Percentiles rank a stretch among this genome's conserved stretches.
Evolutionary conservation across 2,888 invertebrate species (phyloP).

Genomic region (Drosophila nr. fundita): DNA sequence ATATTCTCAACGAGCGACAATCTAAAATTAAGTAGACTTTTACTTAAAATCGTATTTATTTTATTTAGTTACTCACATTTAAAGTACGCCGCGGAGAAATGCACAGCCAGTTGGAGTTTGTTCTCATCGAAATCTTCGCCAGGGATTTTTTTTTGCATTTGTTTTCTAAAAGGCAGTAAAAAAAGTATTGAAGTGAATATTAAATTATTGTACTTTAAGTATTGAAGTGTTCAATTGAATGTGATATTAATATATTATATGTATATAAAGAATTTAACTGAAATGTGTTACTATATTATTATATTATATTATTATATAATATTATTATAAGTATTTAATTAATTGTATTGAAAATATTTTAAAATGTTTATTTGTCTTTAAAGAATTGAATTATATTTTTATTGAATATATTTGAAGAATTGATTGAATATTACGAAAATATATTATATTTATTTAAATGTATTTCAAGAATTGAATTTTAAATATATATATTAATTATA

Average conservation of each 20-base stretch:
- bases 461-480: background rate
- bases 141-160: conserved; percentile 10
- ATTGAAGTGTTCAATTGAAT: background rate
- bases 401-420: background rate
- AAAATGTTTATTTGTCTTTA: background rate
- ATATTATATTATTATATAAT: too few species aligned
- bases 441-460: background rate
- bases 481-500: background rate
- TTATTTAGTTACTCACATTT: conserved; percentile 76
- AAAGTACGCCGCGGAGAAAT: conserved; percentile 83
- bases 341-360: background rate
- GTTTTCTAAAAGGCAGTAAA: conserved; percentile 27
- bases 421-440: background rate
- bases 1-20: conserved; percentile 87
- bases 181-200: background rate
- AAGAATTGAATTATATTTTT: too few species aligned
- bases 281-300: background rate
- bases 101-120: conserved; percentile 81
- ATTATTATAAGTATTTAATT: background rate
- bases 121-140: conserved; percentile 65
- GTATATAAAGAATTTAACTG: background rate
- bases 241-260: background rate
- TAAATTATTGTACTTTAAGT: background rate
- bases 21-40: conserved; percentile 81
- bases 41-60: background rate